Evolutionary conservation across 2,888 invertebrate genomes (phyloP), one percentile per base, ranked within the genome.

Genomic region (Morpho deidamia): DNA sequence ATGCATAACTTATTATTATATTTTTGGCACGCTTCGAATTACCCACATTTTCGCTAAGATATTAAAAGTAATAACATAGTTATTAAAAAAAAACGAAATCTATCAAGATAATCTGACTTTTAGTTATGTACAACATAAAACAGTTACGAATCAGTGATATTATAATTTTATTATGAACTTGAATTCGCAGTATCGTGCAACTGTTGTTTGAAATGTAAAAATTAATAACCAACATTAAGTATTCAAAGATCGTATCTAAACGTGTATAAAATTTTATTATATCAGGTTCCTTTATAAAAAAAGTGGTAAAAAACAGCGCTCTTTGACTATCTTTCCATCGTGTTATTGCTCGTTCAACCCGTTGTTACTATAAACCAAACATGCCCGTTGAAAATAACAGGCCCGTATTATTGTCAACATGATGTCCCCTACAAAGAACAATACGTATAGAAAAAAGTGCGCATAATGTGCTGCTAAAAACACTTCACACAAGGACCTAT

Each of bases 371-470:
- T 11, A 54, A 23, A 41, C 46, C 40, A 48, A 43, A 39, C 54
- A 51, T 12, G 51, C 38, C 42, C 40, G 54, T 54, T 44, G 12
- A 51, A 53, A 47, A 39, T 51, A 10, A 48, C 46, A 33, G 11
- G 38, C 43, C 40, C 55, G 44, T 48, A 47, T 44, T 41, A 41
- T 58, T 55, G 48, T 53, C 39, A 50, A 50, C 50, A 50, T 10
- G 32, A 41, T 35, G 41, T 48, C 41, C 47, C 51, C 42, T 56
- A 23, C 51, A 35, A 42, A 48, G 49, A 59, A 59, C 59, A 59
- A 59, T 56, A 49, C 32, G 44, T 54, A 23, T 23, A 11, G 51
- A 51, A 51, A 51, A 51, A 45, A 23, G 45, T 50, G 38, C 44
- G 51, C 39, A 51, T 51, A 48, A 51, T 54, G 42, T 54, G 41